These are phyloP conservation scores for Bergia sp. DNA, from an alignment of 92 coral and sea anemone species.

Conservation along the genomic window DNA sequence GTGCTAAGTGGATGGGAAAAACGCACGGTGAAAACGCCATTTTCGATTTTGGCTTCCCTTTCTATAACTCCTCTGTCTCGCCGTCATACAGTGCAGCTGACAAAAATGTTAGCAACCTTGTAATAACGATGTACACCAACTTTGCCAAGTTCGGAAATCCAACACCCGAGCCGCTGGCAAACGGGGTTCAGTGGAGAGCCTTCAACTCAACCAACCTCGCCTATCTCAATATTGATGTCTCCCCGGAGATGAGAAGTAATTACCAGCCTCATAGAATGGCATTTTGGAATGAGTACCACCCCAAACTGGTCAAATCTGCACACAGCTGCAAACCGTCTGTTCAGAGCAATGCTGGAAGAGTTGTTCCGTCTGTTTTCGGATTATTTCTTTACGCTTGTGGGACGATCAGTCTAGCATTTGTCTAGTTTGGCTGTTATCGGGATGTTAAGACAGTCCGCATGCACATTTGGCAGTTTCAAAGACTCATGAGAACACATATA, in stretches of 20 bases:
- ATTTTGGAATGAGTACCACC: constrained; percentile 74
- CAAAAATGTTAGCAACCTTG: constrained; percentile 60
- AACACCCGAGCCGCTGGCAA: constrained; percentile 42
- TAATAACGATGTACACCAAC: constrained; percentile 66
- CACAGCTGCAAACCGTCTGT: neutral
- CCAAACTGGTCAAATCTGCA: constrained; percentile 44
- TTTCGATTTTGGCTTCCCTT: constrained; percentile 72
- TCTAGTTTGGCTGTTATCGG: neutral
- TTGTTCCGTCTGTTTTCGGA: neutral
- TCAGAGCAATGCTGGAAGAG: too few species aligned
- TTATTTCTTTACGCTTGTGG: neutral
- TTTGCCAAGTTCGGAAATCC: constrained; percentile 70
- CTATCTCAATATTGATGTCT: constrained; percentile 53
- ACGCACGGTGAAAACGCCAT: constrained; percentile 64
- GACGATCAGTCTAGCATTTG: neutral
- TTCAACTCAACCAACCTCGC: constrained; percentile 51
- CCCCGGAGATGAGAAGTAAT: constrained; percentile 51
- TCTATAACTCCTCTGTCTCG: constrained; percentile 43
- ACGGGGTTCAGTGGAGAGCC: constrained; percentile 59
- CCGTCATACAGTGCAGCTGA: constrained; percentile 53
- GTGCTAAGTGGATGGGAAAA: constrained; percentile 51
- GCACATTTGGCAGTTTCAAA: too few species aligned
- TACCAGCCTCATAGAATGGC: constrained; percentile 75
- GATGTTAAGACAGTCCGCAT: too few species aligned
- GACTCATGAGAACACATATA: too few species aligned